Base-by-base conservation (phyloP, 1,140 invertebrate genomes). In the Drosophila oshimai region DNA sequence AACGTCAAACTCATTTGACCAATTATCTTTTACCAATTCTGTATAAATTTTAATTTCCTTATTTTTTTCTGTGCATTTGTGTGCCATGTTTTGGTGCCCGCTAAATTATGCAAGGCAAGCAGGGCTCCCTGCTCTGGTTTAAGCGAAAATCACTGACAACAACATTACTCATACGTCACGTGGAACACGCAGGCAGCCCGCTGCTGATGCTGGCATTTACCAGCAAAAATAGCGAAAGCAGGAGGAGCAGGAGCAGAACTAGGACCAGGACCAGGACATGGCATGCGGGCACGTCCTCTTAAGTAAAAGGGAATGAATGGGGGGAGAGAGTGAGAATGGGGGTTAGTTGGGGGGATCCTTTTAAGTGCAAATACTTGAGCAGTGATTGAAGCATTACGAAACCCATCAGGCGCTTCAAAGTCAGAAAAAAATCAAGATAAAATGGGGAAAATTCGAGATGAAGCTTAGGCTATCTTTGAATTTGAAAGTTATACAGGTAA, bases 111-210 rank as follows among this genome's bases (percentile, higher is more conserved):
- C 80, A 86, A 61, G 70, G 39, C 50, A 47, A 33, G 73, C 61
- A 51, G 51, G 64, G 36, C 61, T 61, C 31, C 17, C 34, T 39
- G 51, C 61, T 73, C 62, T 61, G 74, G 60, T 70, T 79, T 58
- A 75, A 80, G 71, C 79, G 54, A 80, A 87, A 87, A 87, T 86
- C 81, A 80, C 72, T 81, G 80, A 58, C 57, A 87, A 86, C 80
- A 86, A 79, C 80, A 86, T 86, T 86, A 87, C 80, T 86, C 81
- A 86, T 87, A 87, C 67, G 80, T 73, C 81, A 74, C 61, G 72
- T 75, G 71, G 58, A 60, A 73, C 81, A 73, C 53, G 69, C 41
- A 22, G 55, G 57, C 44, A 34, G 20, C 31, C 17, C 18, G 24
- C 26, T 31, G 13, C 37, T 46, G 17, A 9, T 42, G 64, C 24